Evolutionary conservation across 1,140 invertebrate species (phyloP), one percentile per base, ranked within the genome.

Genomic region (Drosophila paulistorum): DNA sequence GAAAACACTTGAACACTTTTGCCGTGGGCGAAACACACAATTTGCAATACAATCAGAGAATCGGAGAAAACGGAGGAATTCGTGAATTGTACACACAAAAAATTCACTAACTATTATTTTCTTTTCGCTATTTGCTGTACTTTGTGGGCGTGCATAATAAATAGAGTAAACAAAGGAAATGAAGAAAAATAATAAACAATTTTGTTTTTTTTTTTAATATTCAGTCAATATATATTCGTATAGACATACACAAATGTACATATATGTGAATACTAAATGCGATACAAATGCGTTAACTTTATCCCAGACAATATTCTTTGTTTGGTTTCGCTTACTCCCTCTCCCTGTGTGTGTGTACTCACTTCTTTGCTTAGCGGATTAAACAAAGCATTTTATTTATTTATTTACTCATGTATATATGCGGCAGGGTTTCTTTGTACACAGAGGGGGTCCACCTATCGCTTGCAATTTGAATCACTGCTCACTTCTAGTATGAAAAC

Each of bases 341-440:
- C 45, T 2, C 57, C 17, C 17, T 60, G 10, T 57, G 23, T 66
- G 68, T 75, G 64, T 59, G 65, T 20, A 65, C 39, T 74, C 79
- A 79, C 70, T 65, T 39, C 67, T 20, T 41, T 74, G 84, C 68
- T 87, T 87, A 83, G 83, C 72, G 82, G 83, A 86, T 87, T 86
- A 87, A 86, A 86, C 71, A 82, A 87, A 86, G 82, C 79, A 65
- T 67, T 45, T 79, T 79, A 74, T 79, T 71, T 73, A 87, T 82
- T 77, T 74, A 66, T 66, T 70, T 77, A 77, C 70, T 77, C 67
- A 65, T 76, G 23, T 51, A 51, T 51, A 23, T 51, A 51, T 51
- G 45, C 20, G 20, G 45, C 45, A 51, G 17, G 20, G 45, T 23
- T 51, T 23, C 9, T 23, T 51, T 51, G 7, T 30, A 37, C 35